These are phyloP conservation scores for Phthorimaea operculella DNA, from an alignment of 1,140 invertebrate species.

Conservation along the genomic window DNA sequence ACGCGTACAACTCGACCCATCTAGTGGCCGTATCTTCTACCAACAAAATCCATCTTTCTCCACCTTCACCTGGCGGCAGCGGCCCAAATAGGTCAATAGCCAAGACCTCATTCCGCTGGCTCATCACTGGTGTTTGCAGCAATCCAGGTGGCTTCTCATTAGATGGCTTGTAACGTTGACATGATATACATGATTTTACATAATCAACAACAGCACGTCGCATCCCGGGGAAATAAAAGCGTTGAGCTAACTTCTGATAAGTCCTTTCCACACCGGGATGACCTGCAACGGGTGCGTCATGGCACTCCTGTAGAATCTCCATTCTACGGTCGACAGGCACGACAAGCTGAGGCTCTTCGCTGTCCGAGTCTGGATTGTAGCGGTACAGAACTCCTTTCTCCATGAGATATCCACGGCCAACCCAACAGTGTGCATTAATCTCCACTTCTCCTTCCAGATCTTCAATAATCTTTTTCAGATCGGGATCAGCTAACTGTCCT, in stretches of 20 bases:
- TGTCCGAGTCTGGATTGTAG: conserved; percentile 20
- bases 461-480: conserved; percentile 16
- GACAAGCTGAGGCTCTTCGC: conserved; percentile 21
- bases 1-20: conserved; percentile 21
- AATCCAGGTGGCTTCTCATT: conserved; percentile 22
- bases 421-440: conserved; percentile 13
- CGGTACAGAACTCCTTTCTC: conserved; percentile 19
- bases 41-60: conserved; percentile 24
- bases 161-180: conserved; percentile 19
- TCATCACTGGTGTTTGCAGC: conserved; percentile 12
- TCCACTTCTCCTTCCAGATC: conserved; percentile 7
- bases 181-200: conserved; percentile 11
- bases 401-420: conserved; percentile 22
- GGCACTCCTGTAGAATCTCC: conserved; percentile 19
- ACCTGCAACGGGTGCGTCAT: conserved; percentile 23
- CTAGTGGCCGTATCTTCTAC: conserved; percentile 28
- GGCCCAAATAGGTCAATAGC: conserved; percentile 2
- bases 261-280: conserved; percentile 27
- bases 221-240: conserved; percentile 25
- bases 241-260: conserved; percentile 9
- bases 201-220: conserved; percentile 16
- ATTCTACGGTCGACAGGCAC: not conserved
- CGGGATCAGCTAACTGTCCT: conserved; percentile 16
- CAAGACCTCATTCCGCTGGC: conserved; percentile 4
- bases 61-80: conserved; percentile 12